Evolutionary conservation across 2,113 vertebrate species (phyloP), one percentile per base, ranked within the genome.

Genomic region (Catagonus wagneri): DNA sequence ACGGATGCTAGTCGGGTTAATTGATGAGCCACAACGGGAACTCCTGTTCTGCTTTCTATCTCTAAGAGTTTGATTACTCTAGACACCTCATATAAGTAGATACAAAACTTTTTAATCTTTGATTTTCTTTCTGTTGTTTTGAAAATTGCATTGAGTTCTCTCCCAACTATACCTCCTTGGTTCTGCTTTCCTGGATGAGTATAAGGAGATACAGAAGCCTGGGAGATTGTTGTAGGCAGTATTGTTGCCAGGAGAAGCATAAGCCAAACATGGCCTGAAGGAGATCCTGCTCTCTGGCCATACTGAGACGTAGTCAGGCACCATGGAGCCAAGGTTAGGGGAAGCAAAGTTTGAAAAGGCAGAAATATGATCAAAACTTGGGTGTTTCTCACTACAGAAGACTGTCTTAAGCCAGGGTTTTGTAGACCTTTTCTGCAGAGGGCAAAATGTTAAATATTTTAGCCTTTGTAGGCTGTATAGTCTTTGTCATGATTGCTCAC

Each of bases 331-430:
- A n/a, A 65, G 83, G 81, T 71, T 85, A 66, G 71, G 44, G 52
- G 60, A 75, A 58, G 54, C 68, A 61, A 27, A 39, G 16, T 69
- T 94, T 76, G 58, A 72, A 83, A 87, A 93, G 56, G 80, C 74
- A 90, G 74, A 92, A 75, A 65, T 93, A 58, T 71, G 81, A 76
- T 83, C 27, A 56, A 96, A 92, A 58, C 23, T 84, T 93, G 25
- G 4, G 50, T 84, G 94, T 92, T 92, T 85, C 54, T 89, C n/a
- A 71, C 66, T 27, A 71, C 23, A 69, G 39, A 92, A 85, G 66
- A 58, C 36, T 58, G 13, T 23, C 16, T 86, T 89, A 96, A 92
- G 63, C 60, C 15, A 69, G 92, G n/a, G n/a, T 23, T 89, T 87
- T 16, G 32, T 54, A 87, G 52, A 65, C 20, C 19, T 56, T 81